phyloP scores from a whole-genome alignment of 2,113 vertebrate species.

The Terrapene triunguis region DNA sequence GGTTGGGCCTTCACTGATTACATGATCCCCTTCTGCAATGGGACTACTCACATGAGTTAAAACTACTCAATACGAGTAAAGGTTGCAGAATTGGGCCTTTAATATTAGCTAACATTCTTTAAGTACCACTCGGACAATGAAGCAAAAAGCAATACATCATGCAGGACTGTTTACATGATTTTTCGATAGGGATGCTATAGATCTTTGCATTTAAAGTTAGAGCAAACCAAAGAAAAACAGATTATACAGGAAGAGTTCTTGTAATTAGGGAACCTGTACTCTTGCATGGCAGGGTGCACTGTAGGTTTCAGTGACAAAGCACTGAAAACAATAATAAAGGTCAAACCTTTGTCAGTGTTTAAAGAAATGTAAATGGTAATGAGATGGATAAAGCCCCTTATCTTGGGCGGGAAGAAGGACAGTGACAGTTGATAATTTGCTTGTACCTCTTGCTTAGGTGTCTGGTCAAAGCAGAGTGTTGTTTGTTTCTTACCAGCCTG shows the following conservation, averaged over 20 bases:
- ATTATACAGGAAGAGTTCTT: neutral
- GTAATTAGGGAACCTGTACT: neutral
- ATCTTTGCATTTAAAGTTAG: neutral
- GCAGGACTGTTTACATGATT: neutral
- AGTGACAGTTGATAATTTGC: neutral
- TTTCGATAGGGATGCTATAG: neutral
- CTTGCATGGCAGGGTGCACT: neutral
- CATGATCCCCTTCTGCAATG: neutral
- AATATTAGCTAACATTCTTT: neutral
- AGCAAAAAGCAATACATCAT: neutral
- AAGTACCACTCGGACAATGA: neutral
- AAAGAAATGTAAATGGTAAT: neutral
- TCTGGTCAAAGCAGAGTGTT: neutral
- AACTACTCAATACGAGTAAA: fast-evolving
- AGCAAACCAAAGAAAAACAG: neutral
- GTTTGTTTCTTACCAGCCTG: neutral
- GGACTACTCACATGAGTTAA: neutral
- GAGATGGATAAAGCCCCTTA: neutral
- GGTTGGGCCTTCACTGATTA: neutral
- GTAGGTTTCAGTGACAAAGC: neutral
- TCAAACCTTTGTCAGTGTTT: neutral
- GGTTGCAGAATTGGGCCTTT: neutral
- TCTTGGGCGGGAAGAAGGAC: neutral
- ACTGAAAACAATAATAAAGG: neutral
- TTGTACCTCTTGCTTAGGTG: neutral